Base-by-base conservation (phyloP, 2,113 vertebrate genomes). In the Nesogale talazaci region DNA sequence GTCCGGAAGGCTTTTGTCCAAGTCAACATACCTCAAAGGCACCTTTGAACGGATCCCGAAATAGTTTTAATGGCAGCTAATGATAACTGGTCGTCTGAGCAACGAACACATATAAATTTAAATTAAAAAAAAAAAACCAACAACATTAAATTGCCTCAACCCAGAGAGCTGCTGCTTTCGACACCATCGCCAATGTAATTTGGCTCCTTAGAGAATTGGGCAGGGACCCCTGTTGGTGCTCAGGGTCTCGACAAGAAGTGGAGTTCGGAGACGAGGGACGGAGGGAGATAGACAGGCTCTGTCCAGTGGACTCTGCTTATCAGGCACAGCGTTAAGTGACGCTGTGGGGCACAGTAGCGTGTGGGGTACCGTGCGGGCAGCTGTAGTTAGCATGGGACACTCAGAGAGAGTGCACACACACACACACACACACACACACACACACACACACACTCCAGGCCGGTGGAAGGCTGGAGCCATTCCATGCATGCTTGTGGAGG, bases 11-110 rank as follows among this genome's bases (percentile, higher is more conserved):
- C 46, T 88, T 82, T 20, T 61, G 78, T 79, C 69, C 82, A 86
- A 79, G 67, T 91, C 89, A 65, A 83, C 89, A 42, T 63, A 85
- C 92, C 92, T 96, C 92, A 89, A 93, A 96, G 94, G 65, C 75
- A 92, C 84, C 94, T 95, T 90, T 93, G 94, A 95, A 90, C 94
- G 80, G 40, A 65, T 80, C 76, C 85, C 80, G 36, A 95, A 87
- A 95, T 89, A 87, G 92, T 90, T 95, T 93, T 94, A 94, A 96
- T 90, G 88, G 79, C 69, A 85, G 72, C 59, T 91, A 84, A 92
- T 92, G 95, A 82, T 76, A 92, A 88, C 82, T 81, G 81, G 85
- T 38, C 52, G 57, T 84, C 79, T 83, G 83, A 93, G 75, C 88
- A 57, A 86, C 27, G 56, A 72, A 92, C 87, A 88, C 92, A 56